Percentiles rank a stretch among this genome's conserved stretches.
phyloP scores from a whole-genome alignment of 2,888 invertebrate genomes.

The Drosophila antonietae region DNA sequence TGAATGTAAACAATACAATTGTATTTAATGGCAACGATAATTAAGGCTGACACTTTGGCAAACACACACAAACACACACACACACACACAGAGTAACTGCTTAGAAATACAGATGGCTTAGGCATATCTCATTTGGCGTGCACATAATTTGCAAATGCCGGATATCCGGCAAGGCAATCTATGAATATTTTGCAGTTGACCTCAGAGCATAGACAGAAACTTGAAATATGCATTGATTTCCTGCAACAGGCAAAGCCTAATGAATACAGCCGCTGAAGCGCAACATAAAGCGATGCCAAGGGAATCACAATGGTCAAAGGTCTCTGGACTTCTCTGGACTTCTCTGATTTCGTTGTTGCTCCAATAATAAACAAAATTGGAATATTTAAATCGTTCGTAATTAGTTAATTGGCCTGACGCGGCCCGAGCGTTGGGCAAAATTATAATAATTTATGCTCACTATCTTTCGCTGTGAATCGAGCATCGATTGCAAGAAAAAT shows the following conservation, averaged over 20 bases:
- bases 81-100: not conserved
- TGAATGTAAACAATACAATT: conserved; percentile 11
- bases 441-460: conserved; percentile 4
- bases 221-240: conserved; percentile 50
- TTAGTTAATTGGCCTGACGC: conserved; percentile 46
- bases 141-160: conserved; percentile 54
- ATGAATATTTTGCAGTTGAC: conserved; percentile 41
- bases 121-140: conserved; percentile 44
- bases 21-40: conserved; percentile 24
- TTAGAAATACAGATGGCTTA: not conserved
- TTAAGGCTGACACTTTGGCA: conserved; percentile 30
- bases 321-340: not conserved
- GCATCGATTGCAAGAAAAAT: conserved; percentile 5
- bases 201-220: not conserved
- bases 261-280: conserved; percentile 15
- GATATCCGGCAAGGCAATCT: conserved; percentile 58
- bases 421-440: too few species aligned
- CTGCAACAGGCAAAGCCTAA: conserved; percentile 29
- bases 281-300: not conserved
- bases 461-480: not conserved
- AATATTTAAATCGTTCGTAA: conserved; percentile 31
- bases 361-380: not conserved
- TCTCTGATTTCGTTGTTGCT: not conserved
- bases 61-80: conserved; percentile 6
- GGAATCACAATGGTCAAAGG: too few species aligned